These are phyloP conservation scores for Crotalus horridus DNA, from an alignment of 2,113 vertebrate species.

Conservation along the genomic window DNA sequence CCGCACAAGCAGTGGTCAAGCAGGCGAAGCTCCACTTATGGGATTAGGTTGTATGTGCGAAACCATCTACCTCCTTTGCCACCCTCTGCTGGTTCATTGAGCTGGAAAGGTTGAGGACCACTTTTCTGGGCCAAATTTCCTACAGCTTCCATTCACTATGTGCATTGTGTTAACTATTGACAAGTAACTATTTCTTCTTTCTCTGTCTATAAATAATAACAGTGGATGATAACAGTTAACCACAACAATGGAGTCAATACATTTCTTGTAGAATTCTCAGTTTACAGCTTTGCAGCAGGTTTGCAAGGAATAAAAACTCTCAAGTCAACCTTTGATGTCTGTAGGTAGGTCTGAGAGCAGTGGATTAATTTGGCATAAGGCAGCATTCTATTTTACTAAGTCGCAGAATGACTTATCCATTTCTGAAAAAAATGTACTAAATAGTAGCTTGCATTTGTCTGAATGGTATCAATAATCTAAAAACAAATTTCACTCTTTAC, in stretches of 20 bases:
- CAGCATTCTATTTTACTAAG: not conserved
- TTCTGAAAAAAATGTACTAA: conserved; percentile 9
- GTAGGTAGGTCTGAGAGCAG: not conserved
- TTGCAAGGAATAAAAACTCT: not conserved
- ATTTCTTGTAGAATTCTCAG: not conserved
- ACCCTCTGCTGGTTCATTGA: accelerated
- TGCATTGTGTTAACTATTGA: conserved; percentile 7
- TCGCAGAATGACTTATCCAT: not conserved
- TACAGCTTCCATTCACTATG: not conserved
- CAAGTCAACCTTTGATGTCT: not conserved
- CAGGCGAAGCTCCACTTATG: not conserved
- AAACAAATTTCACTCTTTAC: not conserved
- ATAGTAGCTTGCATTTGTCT: not conserved
- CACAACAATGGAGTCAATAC: not conserved
- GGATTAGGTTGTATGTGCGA: not conserved
- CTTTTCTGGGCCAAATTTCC: not conserved
- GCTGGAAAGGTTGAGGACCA: not conserved
- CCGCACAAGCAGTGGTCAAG: not conserved
- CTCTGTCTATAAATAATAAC: not conserved
- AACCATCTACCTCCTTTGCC: not conserved
- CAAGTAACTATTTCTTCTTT: not conserved
- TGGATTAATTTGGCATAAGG: not conserved
- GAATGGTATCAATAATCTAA: not conserved
- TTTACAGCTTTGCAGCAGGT: not conserved
- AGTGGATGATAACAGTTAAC: not conserved